phyloP scores from a whole-genome alignment of 2,888 invertebrate species.

The Drosophila mercatorum region DNA sequence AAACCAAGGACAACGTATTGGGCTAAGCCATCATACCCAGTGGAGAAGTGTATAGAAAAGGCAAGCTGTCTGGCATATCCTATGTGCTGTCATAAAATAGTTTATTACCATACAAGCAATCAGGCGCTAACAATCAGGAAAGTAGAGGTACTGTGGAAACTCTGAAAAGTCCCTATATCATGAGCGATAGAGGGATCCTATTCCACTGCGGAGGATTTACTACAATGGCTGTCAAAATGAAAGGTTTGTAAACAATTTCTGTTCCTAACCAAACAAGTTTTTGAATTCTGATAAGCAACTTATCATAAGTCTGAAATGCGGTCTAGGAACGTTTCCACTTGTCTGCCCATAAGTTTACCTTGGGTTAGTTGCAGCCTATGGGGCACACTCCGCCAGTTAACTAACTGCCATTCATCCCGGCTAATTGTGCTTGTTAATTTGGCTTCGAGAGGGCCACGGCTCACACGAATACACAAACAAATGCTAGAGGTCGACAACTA shows the following conservation, averaged over 20 bases:
- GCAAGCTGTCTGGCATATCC: conserved; percentile 6
- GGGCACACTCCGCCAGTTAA: conserved; percentile 35
- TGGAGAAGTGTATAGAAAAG: not conserved
- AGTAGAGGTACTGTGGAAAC: not conserved
- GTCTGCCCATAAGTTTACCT: not conserved
- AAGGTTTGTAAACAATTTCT: conserved; percentile 53
- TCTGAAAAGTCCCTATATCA: conserved; percentile 29
- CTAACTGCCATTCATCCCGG: conserved; percentile 35
- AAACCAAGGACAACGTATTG: not conserved
- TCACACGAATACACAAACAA: not conserved
- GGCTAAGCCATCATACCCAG: not conserved
- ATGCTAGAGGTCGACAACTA: not conserved
- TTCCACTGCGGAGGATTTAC: conserved; percentile 18
- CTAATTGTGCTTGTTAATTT: conserved; percentile 5
- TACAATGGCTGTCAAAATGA: not conserved
- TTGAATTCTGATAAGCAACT: conserved; percentile 33
- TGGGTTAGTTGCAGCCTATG: not conserved
- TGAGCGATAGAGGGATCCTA: conserved; percentile 1
- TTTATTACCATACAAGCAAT: conserved; percentile 67
- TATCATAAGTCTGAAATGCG: not conserved
- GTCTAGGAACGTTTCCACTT: not conserved
- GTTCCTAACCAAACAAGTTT: conserved; percentile 57
- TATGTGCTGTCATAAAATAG: conserved; percentile 69
- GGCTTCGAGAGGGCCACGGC: too few species aligned
- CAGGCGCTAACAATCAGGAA: not conserved